Percentiles rank a stretch among this genome's conserved stretches.
Conservation (phyloP, 2,888 invertebrate genomes). For the Cantharis lateralis region DNA sequence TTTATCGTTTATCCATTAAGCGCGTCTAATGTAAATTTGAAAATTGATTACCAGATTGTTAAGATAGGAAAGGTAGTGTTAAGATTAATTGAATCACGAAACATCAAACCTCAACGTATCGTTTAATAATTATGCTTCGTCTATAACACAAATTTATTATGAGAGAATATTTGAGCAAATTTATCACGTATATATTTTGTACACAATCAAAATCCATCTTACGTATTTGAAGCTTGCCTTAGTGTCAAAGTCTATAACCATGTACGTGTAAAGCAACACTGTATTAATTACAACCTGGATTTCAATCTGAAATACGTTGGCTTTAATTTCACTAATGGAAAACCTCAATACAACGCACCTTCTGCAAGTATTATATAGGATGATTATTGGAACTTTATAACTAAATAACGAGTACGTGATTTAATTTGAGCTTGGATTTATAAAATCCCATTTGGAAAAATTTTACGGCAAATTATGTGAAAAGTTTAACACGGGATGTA, state of each 20-base stretch:
- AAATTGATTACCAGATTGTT: neutral
- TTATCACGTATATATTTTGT: neutral
- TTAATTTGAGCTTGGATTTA: neutral
- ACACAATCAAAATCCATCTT: neutral
- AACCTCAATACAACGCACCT: conserved; percentile 5
- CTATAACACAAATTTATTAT: neutral
- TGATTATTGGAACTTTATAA: neutral
- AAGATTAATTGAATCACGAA: neutral
- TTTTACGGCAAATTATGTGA: neutral
- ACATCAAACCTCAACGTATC: neutral
- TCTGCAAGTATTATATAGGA: neutral
- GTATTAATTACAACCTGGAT: conserved; percentile 17
- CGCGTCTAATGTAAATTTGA: neutral
- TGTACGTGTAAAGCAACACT: conserved; percentile 6
- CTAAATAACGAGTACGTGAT: neutral
- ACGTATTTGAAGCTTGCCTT: neutral
- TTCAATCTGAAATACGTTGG: conserved; percentile 11
- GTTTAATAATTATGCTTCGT: neutral
- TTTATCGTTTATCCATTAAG: neutral
- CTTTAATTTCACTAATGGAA: conserved; percentile 21
- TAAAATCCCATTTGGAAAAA: neutral
- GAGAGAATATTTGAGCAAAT: neutral
- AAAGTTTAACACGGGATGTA: neutral
- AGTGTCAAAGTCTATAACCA: conserved; percentile 1
- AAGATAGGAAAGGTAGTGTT: neutral